A percentile compares a stretch with the other conserved stretches of the same genome.
Evolutionary conservation across 1,140 invertebrate species (phyloP).

Genomic region (Anastatus disparis): DNA sequence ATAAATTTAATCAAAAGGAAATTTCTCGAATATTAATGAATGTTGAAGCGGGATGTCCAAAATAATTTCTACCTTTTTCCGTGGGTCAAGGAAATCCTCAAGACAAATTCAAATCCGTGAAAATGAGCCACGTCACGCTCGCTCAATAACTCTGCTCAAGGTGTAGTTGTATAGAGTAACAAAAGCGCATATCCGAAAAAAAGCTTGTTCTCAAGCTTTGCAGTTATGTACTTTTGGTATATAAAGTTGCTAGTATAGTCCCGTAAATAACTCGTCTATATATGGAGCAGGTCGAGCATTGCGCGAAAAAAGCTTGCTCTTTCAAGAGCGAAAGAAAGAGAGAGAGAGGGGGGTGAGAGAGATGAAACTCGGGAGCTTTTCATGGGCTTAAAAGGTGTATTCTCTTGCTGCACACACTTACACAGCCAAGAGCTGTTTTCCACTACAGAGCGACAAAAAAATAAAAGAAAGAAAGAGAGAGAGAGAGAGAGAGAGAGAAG

Average conservation of each 20-base stretch:
- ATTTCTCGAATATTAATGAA: neutral
- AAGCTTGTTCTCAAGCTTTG: too few relatives aligned
- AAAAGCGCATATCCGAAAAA: too few relatives aligned
- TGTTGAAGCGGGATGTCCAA: neutral
- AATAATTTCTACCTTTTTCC: neutral
- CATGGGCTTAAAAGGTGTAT: conserved; percentile 27
- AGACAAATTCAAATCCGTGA: neutral
- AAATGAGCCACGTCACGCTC: neutral
- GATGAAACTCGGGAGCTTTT: conserved; percentile 27
- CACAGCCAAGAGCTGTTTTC: conserved; percentile 15
- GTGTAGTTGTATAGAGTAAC: too few relatives aligned
- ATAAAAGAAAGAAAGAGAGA: conserved; percentile 34
- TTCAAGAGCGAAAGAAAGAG: too few relatives aligned
- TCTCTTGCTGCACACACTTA: neutral
- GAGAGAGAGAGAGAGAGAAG: conserved; percentile 40
- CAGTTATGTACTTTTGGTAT: neutral
- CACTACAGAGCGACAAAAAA: conserved; percentile 1
- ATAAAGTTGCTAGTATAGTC: neutral
- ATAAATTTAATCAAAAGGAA: too few relatives aligned
- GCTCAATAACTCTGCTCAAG: conserved; percentile 11
- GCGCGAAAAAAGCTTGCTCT: conserved; percentile 35
- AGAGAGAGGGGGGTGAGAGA: too few relatives aligned
- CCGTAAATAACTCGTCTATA: neutral
- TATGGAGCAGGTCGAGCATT: conserved; percentile 27
- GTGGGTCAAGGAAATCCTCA: neutral